A percentile compares a stretch with the other conserved stretches of the same genome.
Conservation (phyloP, 1,140 invertebrate species). For the Drosophila malerkotliana region DNA sequence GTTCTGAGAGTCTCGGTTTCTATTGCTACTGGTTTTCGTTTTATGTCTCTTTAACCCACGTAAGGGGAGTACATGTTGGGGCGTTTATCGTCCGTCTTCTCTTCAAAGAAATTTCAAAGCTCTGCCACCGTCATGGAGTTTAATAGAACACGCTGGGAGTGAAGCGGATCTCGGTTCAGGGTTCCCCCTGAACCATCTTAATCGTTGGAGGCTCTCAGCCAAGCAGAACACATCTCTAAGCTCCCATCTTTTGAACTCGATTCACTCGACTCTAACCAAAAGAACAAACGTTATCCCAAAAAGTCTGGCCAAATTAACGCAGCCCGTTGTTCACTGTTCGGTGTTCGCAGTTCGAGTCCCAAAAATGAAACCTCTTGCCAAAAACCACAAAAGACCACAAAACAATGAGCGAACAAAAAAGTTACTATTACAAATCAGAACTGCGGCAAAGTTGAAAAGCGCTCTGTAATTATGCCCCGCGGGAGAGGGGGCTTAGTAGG, state of each 20-base stretch:
- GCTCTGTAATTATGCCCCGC: conserved; percentile 68
- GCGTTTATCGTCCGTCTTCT: conserved; percentile 43
- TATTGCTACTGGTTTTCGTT: conserved; percentile 71
- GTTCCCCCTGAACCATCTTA: too few species aligned
- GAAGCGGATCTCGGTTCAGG: not conserved
- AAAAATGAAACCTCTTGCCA: conserved; percentile 17
- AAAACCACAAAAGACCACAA: conserved; percentile 40
- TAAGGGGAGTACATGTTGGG: conserved; percentile 41
- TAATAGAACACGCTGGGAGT: conserved; percentile 58
- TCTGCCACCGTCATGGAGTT: conserved; percentile 61
- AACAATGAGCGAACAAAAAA: conserved; percentile 42
- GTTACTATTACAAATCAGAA: conserved; percentile 74
- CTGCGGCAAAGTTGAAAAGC: conserved; percentile 75
- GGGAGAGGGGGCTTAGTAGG: not conserved
- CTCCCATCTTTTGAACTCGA: conserved; percentile 27
- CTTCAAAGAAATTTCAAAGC: conserved; percentile 25
- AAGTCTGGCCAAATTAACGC: conserved; percentile 41
- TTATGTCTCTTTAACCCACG: conserved; percentile 58
- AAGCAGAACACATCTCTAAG: conserved; percentile 1
- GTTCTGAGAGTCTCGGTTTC: conserved; percentile 45
- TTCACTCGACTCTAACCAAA: conserved; percentile 22
- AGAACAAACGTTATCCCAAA: conserved; percentile 32
- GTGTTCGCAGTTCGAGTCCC: conserved; percentile 19
- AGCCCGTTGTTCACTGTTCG: conserved; percentile 8
- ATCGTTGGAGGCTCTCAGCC: not conserved